Evolutionary conservation across 2,888 invertebrate species (phyloP).

Genomic region (Hipparchia sbordonii): DNA sequence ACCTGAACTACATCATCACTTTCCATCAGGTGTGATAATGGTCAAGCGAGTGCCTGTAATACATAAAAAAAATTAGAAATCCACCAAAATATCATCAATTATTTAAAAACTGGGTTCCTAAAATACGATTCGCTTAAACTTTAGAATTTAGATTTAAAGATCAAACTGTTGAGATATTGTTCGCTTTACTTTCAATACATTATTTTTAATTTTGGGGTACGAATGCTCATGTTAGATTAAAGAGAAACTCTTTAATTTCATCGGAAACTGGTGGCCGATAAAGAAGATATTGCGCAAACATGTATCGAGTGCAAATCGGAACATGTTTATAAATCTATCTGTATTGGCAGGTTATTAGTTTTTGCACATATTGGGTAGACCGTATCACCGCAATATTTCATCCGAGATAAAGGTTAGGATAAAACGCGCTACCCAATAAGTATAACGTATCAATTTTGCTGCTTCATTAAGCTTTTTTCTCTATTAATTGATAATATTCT

Average conservation of each 20-base stretch:
- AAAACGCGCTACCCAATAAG: not conserved
- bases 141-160: no score
- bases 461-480: not conserved
- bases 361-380: constrained; percentile 22
- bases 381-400: constrained; percentile 23
- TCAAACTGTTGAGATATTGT: no score
- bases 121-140: no score
- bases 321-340: constrained; percentile 22
- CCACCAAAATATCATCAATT: no score
- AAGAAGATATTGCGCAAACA: not conserved
- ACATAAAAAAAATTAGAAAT: not conserved
- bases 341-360: constrained; percentile 23
- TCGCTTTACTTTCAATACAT: no score
- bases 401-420: constrained; percentile 20
- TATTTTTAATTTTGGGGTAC: no score
- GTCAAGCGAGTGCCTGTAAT: no score
- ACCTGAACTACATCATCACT: no score
- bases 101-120: no score
- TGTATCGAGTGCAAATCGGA: constrained; percentile 6
- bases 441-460: not conserved
- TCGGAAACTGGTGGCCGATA: not conserved
- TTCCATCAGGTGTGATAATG: no score
- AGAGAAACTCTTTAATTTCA: no score
- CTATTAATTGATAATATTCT: not conserved
- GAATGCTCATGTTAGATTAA: no score